Percentiles rank a stretch among this genome's conserved stretches.
phyloP scores from a whole-genome alignment of 1,140 invertebrate genomes.

The Hydropsyche tenuis region DNA sequence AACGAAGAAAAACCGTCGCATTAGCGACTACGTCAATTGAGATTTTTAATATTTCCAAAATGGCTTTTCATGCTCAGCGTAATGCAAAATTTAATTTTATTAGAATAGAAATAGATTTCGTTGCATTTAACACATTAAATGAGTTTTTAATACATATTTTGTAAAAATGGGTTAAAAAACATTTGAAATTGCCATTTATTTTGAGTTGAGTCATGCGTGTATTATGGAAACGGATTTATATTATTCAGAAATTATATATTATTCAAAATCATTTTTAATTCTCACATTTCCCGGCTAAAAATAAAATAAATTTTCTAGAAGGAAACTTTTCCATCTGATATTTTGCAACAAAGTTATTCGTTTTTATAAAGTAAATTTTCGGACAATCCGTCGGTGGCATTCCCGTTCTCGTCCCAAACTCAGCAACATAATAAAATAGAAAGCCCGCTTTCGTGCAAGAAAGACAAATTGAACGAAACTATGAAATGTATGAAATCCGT shows the following conservation, averaged over 20 bases:
- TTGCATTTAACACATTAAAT: background rate
- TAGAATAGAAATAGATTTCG: background rate
- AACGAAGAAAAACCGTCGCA: background rate
- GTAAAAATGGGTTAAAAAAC: background rate
- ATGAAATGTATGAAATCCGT: constrained; percentile 42
- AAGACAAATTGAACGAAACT: constrained; percentile 38
- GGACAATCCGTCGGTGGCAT: no score
- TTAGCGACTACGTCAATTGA: background rate
- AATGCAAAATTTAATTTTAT: background rate
- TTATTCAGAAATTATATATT: no score
- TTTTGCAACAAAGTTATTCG: background rate
- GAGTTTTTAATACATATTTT: background rate
- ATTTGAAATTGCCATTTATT: no score
- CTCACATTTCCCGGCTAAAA: no score
- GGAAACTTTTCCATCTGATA: background rate
- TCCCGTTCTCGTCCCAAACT: no score
- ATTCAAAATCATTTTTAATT: no score
- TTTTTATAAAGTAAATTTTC: no score
- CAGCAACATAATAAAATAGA: constrained; percentile 35
- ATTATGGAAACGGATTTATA: no score
- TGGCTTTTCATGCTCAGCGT: background rate
- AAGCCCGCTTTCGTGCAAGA: constrained; percentile 2
- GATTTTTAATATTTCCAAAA: constrained; percentile 15
- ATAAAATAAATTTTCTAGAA: no score
- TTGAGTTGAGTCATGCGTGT: no score